These are phyloP conservation scores for Cathartes aura DNA, from an alignment of 2,113 vertebrate species.

Conservation along the genomic window DNA sequence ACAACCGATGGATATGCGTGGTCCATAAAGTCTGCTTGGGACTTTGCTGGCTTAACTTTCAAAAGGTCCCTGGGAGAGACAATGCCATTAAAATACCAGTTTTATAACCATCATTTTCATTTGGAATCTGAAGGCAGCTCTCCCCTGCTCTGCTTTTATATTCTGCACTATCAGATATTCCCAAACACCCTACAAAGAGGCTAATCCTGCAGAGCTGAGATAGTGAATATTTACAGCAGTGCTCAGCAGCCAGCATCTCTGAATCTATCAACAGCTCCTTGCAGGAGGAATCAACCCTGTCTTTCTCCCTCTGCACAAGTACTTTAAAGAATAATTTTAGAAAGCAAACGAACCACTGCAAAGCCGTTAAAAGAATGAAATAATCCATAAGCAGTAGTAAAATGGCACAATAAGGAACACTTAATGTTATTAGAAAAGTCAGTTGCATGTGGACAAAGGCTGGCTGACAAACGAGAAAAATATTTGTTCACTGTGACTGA, in stretches of 20 bases:
- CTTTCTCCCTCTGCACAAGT: background rate
- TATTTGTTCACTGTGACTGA: background rate
- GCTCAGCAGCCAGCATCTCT: background rate
- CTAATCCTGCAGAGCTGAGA: slow-evolving; percentile 16
- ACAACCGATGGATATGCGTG: background rate
- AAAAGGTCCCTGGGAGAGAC: background rate
- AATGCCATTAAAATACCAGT: background rate
- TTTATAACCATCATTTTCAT: background rate
- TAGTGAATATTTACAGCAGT: slow-evolving; percentile 16
- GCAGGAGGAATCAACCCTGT: background rate
- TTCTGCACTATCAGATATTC: background rate
- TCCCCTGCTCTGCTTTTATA: background rate
- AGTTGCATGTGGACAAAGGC: background rate
- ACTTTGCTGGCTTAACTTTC: background rate
- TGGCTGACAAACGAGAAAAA: slow-evolving; percentile 15
- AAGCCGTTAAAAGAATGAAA: slow-evolving; percentile 40
- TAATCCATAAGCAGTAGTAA: slow-evolving; percentile 25
- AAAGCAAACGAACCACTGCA: slow-evolving; percentile 25
- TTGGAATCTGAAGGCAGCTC: slow-evolving; percentile 11
- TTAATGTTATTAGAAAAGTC: slow-evolving; percentile 1
- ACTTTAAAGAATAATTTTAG: slow-evolving; percentile 29
- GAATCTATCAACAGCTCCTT: slow-evolving; percentile 22
- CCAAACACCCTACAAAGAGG: slow-evolving; percentile 6
- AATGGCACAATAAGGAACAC: background rate
- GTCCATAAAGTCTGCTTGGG: background rate